phyloP scores from a whole-genome alignment of 2,797 vertebrate genomes.

The Clamator glandarius region DNA sequence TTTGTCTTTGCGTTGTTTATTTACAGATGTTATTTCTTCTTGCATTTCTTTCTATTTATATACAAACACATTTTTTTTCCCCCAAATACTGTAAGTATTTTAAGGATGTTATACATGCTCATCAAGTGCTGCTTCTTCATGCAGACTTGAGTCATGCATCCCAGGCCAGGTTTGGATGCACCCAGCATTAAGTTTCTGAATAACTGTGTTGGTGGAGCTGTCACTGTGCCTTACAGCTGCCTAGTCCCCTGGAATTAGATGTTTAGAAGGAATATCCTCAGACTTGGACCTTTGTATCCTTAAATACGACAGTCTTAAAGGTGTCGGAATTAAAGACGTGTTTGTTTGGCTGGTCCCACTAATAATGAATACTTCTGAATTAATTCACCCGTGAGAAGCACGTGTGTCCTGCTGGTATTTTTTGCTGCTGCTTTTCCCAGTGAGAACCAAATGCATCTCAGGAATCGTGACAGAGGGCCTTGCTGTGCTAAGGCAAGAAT shows the following conservation, averaged over 20 bases:
- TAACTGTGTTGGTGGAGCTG: neutral
- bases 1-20: neutral
- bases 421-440: neutral
- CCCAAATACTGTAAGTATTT: neutral
- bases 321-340: neutral
- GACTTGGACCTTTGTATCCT: neutral
- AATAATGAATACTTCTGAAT: neutral
- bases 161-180: neutral
- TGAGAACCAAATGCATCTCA: neutral
- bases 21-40: slow-evolving; percentile 30
- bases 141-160: neutral
- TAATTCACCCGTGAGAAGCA: neutral
- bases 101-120: neutral
- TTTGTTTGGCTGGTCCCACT: neutral
- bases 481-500: neutral
- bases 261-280: neutral
- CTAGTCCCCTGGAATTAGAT: neutral
- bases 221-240: neutral
- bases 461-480: neutral
- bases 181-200: neutral
- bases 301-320: neutral
- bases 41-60: slow-evolving; percentile 9
- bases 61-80: neutral
- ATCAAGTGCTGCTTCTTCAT: neutral
- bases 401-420: neutral